phyloP scores from a whole-genome alignment of 2,113 vertebrate genomes.

The Apodemus sylvaticus region DNA sequence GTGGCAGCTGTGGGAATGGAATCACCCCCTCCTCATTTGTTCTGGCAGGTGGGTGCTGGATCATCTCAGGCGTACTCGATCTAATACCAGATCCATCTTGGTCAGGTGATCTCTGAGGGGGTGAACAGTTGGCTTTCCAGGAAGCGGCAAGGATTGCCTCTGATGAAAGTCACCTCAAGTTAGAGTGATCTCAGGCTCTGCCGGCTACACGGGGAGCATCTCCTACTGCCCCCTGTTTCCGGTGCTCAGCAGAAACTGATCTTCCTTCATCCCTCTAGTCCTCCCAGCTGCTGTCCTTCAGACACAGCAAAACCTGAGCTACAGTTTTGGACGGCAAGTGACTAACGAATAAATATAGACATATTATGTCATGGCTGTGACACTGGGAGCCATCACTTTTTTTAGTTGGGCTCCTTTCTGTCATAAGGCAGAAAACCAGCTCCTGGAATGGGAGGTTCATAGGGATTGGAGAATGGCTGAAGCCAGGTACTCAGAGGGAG shows the following conservation, averaged over 20 bases:
- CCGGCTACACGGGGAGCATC: background rate
- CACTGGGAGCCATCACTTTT: background rate
- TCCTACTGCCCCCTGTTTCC: background rate
- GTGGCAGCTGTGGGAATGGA: background rate
- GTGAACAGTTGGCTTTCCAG: background rate
- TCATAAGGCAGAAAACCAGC: background rate
- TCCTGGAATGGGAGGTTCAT: background rate
- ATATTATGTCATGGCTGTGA: background rate
- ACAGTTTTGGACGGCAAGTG: background rate
- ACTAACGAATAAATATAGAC: fast-evolving
- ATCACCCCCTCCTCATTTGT: background rate
- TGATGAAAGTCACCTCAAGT: background rate
- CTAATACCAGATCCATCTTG: background rate
- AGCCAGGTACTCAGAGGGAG: background rate
- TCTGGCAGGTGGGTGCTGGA: background rate
- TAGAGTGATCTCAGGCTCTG: background rate
- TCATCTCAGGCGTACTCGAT: background rate
- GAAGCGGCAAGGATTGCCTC: background rate
- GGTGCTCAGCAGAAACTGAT: background rate
- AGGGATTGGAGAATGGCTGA: constrained; percentile 17
- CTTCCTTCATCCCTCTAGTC: background rate
- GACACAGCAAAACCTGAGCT: background rate
- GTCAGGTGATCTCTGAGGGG: background rate
- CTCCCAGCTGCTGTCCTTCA: background rate
- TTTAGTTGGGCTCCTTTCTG: background rate